Conservation (phyloP, 2,797 vertebrate species). For the Cryptoblepharus egeriae region DNA sequence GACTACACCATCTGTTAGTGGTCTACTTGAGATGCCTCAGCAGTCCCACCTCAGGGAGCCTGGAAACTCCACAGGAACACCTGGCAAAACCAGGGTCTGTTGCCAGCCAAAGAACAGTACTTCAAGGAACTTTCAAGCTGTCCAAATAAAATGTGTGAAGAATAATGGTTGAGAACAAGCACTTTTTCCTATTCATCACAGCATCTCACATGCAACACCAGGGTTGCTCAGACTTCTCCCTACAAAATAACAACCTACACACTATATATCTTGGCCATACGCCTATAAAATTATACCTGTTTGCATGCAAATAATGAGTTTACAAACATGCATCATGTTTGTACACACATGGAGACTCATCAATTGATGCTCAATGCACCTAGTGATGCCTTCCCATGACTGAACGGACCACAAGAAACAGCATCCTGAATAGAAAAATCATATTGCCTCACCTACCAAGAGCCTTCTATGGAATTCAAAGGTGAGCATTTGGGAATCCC, state of each 20-base stretch:
- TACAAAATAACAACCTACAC: not conserved
- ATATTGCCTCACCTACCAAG: too few species aligned
- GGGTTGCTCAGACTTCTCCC: conserved; percentile 1
- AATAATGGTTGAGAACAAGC: not conserved
- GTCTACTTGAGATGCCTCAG: conserved; percentile 49
- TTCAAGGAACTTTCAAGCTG: conserved; percentile 22
- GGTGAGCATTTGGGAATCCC: too few species aligned
- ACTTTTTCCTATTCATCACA: not conserved
- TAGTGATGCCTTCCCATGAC: not conserved
- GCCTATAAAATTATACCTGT: too few species aligned
- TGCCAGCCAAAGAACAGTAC: conserved; percentile 11
- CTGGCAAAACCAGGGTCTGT: conserved; percentile 51
- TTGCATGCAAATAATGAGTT: not conserved
- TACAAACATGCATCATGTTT: not conserved
- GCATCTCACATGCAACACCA: not conserved
- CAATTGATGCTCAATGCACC: not conserved
- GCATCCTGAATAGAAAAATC: too few species aligned
- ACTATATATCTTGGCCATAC: not conserved
- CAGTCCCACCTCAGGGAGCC: conserved; percentile 47
- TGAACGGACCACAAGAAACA: too few species aligned
- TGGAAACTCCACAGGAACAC: conserved; percentile 39
- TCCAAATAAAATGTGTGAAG: conserved; percentile 31
- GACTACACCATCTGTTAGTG: conserved; percentile 59
- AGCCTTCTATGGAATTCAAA: too few species aligned
- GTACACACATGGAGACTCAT: not conserved